Evolutionary conservation across 2,888 invertebrate genomes (phyloP), one percentile per base, ranked within the genome.

Genomic region (Eutolmus rufibarbis): DNA sequence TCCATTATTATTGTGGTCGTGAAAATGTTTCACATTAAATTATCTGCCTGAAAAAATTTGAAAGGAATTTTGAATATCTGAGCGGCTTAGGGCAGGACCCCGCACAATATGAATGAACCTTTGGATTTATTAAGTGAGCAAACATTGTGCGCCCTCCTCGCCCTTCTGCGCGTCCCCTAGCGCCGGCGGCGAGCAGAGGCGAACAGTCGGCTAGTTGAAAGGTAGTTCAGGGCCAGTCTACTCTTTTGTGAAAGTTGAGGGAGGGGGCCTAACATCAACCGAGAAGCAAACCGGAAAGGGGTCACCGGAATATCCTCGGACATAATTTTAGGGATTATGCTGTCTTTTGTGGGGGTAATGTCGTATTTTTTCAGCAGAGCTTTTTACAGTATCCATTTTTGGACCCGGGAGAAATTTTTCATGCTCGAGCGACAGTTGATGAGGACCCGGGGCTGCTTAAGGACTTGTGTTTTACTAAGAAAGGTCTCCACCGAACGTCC

Each of bases 81-180:
- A 66, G 40, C 19, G 43, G 23, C 23, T 57, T 66, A 31, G 56
- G 74, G 51, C 37, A 66, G 81, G 56, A 23, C 66, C 66, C 66
- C 23, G 51, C 81, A 28, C 81, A 56, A 56, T 56, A 40, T 84
- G 84, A 84, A 84, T 84, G 84, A 66, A 84, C 66, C 46, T 84
- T 66, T 43, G 74, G 84, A 84, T 84, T 84, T 74, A 84, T 84
- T 57, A 84, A 84, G 84, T 84, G 84, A 84, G 84, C 84, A 84
- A 84, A 84, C 66, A 74, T 51, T 56, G 31, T 46, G 31, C 28
- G 8, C 23, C 43, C 40, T 19, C 23, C 34, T 34, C 66, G 9
- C 28, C 78, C 40, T 40, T 2, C 12, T 40, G 40, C 40, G 34
- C 40, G 40, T 1, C 40, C 40, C 2, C 40, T 34, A 2, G 40